phyloP scores from a whole-genome alignment of 2,113 vertebrate species.

The Patagioenas fasciata region DNA sequence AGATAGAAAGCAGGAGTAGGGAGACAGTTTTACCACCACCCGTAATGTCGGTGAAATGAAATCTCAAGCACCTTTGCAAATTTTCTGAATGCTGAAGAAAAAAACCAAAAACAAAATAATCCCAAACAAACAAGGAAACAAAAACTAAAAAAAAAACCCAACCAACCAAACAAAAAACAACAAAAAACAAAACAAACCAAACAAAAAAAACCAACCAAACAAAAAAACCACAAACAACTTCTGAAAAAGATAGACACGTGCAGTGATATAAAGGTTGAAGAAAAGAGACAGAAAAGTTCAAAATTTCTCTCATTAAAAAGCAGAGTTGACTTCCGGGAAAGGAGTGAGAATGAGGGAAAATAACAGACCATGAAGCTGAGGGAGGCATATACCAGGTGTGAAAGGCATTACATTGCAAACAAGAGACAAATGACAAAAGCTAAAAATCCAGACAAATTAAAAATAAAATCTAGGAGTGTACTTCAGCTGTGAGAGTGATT shows the following conservation, averaged over 20 bases:
- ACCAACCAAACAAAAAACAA: no score
- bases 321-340: background rate
- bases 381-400: background rate
- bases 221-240: no score
- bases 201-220: no score
- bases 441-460: background rate
- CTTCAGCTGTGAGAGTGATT: background rate
- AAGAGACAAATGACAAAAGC: background rate
- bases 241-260: background rate
- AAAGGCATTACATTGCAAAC: background rate
- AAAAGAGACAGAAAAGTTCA: background rate
- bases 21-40: accelerated
- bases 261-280: background rate
- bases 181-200: no score
- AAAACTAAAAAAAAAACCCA: no score
- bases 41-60: background rate
- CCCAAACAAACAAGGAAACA: no score
- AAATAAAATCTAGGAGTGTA: no score
- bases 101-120: background rate
- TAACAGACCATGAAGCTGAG: background rate
- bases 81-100: background rate
- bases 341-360: background rate
- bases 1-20: background rate
- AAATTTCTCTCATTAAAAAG: no score
- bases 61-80: background rate